Conservation (phyloP, 2,888 invertebrate species). For the Drosophila merina region DNA sequence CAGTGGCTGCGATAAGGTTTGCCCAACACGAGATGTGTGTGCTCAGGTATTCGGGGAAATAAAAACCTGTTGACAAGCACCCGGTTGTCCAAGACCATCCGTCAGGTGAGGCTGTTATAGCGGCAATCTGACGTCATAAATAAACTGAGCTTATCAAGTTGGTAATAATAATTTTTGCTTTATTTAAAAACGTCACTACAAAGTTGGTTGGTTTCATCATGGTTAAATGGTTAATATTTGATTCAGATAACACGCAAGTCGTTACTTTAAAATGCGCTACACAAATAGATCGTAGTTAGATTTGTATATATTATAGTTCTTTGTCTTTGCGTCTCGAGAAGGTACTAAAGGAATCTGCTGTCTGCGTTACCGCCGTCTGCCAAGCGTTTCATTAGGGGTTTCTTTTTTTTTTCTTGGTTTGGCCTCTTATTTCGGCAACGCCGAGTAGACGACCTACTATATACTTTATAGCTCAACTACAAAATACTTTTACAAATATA, state of each 20-base stretch:
- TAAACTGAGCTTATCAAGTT: slow-evolving; percentile 37
- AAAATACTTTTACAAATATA: slow-evolving; percentile 59
- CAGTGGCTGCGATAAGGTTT: slow-evolving; percentile 36
- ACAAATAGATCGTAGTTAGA: slow-evolving; percentile 62
- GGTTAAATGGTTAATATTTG: slow-evolving; percentile 67
- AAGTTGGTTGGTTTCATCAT: slow-evolving; percentile 74
- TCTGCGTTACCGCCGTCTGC: slow-evolving; percentile 12
- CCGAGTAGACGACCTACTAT: slow-evolving; percentile 7
- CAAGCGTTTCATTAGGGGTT: slow-evolving; percentile 22
- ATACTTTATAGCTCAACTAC: slow-evolving; percentile 44
- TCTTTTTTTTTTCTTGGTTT: slow-evolving; percentile 4
- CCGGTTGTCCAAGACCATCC: slow-evolving; percentile 3
- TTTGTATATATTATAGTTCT: slow-evolving; percentile 33
- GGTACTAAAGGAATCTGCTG: slow-evolving; percentile 68
- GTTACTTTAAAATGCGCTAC: slow-evolving; percentile 65
- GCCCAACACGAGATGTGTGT: slow-evolving; percentile 26
- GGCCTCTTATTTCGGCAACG: slow-evolving; percentile 12
- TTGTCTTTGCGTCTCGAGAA: slow-evolving; percentile 56
- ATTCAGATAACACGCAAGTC: slow-evolving; percentile 71
- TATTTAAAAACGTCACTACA: slow-evolving; percentile 82
- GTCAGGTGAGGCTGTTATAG: slow-evolving; percentile 3
- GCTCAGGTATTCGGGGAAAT: slow-evolving; percentile 17
- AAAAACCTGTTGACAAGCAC: slow-evolving; percentile 5
- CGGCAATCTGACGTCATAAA: slow-evolving; percentile 42
- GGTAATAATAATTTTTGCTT: slow-evolving; percentile 67